Evolutionary conservation across 2,888 invertebrate species (phyloP).

Genomic region (Chrysolina oricalcia): DNA sequence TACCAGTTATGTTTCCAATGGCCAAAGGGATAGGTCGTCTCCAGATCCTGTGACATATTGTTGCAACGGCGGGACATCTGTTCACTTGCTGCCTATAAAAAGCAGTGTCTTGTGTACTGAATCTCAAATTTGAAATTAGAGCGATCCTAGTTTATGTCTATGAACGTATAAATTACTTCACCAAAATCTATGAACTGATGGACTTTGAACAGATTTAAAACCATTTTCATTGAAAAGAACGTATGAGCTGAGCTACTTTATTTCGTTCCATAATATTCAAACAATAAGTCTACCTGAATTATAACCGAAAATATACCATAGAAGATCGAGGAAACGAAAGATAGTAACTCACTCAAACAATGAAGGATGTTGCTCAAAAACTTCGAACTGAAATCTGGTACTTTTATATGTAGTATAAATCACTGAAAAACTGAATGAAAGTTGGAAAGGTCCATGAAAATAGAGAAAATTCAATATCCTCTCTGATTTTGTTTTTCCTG

Average conservation of each 20-base stretch:
- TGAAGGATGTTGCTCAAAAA: neutral
- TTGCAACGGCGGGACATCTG: neutral
- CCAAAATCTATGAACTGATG: neutral
- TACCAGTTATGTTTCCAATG: constrained; percentile 7
- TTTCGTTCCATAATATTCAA: neutral
- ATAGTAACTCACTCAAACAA: neutral
- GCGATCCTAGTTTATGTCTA: neutral
- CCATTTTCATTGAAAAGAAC: neutral
- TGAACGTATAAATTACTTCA: too few relatives aligned
- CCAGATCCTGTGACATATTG: neutral
- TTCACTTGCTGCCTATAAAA: constrained; percentile 6
- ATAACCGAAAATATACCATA: neutral
- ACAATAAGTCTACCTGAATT: neutral
- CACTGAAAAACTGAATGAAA: neutral
- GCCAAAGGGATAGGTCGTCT: neutral
- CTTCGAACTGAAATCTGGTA: neutral
- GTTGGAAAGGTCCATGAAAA: neutral
- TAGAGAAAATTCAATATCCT: neutral
- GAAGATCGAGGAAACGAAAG: neutral
- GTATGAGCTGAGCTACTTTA: neutral
- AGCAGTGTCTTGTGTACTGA: neutral
- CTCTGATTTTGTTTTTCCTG: too few relatives aligned
- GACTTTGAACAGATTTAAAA: neutral
- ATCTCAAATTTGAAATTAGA: neutral
- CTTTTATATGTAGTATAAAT: neutral